Base-by-base conservation (phyloP, 2,113 vertebrate species). In the Bubo blakistoni region DNA sequence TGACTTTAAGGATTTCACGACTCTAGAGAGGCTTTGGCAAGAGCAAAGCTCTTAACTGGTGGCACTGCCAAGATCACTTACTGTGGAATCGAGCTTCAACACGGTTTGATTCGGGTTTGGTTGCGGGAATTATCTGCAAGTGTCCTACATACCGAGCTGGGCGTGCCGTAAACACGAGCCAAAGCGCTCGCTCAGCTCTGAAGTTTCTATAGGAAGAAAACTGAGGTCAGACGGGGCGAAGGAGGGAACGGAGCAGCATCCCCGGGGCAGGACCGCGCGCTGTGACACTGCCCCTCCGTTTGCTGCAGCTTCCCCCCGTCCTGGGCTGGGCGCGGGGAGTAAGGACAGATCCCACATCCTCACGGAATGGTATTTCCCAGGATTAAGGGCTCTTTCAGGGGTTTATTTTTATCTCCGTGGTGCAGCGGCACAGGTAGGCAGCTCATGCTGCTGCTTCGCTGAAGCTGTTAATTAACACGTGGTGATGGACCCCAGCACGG, bases 171-270 rank as follows among this genome's bases (percentile, higher is more conserved):
- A 44, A 7, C 27, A 3, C 2, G 30, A 82, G 19, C 73, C 76
- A 59, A 42, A 40, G 65, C 2, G 0, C 70, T 59, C 0, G 0
- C 38, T 69, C n/a, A 4, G 11, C 22, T 63, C 29, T 26, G 38
- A 18, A 66, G 63, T 52, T 63, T 49, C 69, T 81, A 3, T 18
- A 25, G 70, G 55, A 66, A 76, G 21, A 44, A 63, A 76, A 16
- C 47, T 16, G 44, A 25, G 51, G 72, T 46, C 49, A 51, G 91
- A 17, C 1, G 3, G 9, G 20, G 10, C 1, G 17, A 19, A 54
- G 15, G 54, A 73, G 42, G 54, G 73, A 30, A 30, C 5, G 26
- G 46, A 40, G 32, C 69, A 51, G 71, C 58, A 65, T 73, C 81
- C 51, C 20, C 3, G 38, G 44, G 65, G 11, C 46, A n/a, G 88